Base-by-base conservation (phyloP, 2,113 vertebrate species). In the Chauna torquata region DNA sequence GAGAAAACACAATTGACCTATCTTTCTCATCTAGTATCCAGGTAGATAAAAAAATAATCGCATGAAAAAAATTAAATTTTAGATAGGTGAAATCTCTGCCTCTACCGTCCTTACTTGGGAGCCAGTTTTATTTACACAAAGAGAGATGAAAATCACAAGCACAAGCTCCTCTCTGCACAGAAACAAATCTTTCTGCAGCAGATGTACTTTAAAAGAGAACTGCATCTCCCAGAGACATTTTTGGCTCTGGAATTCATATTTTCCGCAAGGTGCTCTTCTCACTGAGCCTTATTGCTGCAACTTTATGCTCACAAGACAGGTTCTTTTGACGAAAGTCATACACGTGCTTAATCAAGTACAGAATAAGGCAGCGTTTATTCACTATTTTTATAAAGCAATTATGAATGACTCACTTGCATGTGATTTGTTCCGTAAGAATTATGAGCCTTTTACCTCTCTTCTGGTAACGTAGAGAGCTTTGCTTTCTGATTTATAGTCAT, bases 341-440 rank as follows among this genome's bases (percentile, higher is more conserved):
- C 92, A 87, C 14, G 25, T 96, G 89, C 81, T 89, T 92, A 94
- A 96, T 94, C 88, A 95, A 89, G 74, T 87, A 90, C 54, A 94
- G 92, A 95, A 95, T 72, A 97, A 91, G 86, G 70, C 54, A 89
- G 74, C 38, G 0, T 91, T 93, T 96, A 92, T 96, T 94, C 92
- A 91, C 92, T 95, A 92, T 96, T 95, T 97, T 95, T 96, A 86
- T 94, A 95, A 94, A 94, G 95, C 84, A 97, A 97, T 97, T 97
- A 95, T 80, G 85, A 97, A 96, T 95, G 92, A 97, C 91, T 97
- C 96, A 97, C 81, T 94, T 42, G 78, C 96, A 95, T 95, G 96
- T 96, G 96, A 85, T 91, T 91, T 85, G 75, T 92, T 95, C 84
- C 66, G 71, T 66, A 94, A 90, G 88, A 95, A 78, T 94, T 95